phyloP scores from a whole-genome alignment of 2,888 invertebrate genomes.

The Epinotia demarniana region DNA sequence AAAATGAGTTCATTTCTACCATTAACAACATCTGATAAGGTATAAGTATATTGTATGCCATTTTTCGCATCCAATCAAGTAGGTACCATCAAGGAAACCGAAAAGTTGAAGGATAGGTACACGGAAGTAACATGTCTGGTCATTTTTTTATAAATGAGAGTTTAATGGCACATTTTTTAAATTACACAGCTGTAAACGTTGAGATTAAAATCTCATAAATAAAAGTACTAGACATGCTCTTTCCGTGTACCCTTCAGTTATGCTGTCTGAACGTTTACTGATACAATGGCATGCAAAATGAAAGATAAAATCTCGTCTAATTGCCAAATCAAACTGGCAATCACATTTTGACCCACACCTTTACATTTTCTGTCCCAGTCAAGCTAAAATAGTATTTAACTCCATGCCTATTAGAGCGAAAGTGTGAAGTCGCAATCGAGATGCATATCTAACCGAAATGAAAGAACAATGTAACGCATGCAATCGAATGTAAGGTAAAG shows the following conservation, averaged over 20 bases:
- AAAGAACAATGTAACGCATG: slow-evolving; percentile 35
- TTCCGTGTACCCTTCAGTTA: not conserved
- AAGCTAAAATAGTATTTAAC: slow-evolving; percentile 1
- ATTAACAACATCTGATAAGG: too few species aligned
- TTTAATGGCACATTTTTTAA: too few species aligned
- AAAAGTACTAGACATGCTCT: too few species aligned
- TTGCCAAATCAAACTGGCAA: slow-evolving; percentile 27
- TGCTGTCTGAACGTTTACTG: not conserved
- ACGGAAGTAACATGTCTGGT: too few species aligned
- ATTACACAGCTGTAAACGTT: too few species aligned
- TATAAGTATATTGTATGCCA: too few species aligned
- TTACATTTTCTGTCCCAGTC: not conserved
- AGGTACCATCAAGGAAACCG: too few species aligned
- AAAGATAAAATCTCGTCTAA: slow-evolving; percentile 10
- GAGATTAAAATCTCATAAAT: too few species aligned
- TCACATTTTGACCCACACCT: slow-evolving; percentile 7
- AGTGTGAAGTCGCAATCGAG: slow-evolving; percentile 3
- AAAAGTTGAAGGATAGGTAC: too few species aligned
- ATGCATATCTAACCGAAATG: slow-evolving; percentile 34
- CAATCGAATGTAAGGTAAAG: slow-evolving; percentile 30
- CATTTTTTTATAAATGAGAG: too few species aligned
- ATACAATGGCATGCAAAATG: slow-evolving; percentile 5
- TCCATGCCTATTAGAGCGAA: not conserved
- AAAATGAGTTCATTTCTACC: too few species aligned
- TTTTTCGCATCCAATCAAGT: too few species aligned